phyloP scores from a whole-genome alignment of 2,797 vertebrate species.

The Vespertilio murinus region DNA sequence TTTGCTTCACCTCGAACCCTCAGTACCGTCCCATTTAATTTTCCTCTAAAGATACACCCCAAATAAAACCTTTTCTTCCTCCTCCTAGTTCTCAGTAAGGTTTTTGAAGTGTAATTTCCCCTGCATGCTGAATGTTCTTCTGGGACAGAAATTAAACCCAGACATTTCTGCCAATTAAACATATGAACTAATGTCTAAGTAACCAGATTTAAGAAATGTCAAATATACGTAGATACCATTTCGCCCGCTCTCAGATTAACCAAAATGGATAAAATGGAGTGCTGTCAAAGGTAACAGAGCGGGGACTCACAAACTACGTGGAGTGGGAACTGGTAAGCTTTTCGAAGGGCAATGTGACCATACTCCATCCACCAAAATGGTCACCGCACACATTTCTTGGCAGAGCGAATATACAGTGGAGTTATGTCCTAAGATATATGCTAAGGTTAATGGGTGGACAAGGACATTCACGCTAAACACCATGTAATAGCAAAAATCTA shows the following conservation, averaged over 20 bases:
- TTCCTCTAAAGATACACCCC: not conserved
- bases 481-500: not conserved
- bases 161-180: not conserved
- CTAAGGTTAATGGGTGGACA: not conserved
- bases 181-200: conserved; percentile 1
- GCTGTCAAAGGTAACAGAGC: not conserved
- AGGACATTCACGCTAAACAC: not conserved
- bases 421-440: not conserved
- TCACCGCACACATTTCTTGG: not conserved
- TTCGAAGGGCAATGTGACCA: not conserved
- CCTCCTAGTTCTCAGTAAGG: not conserved
- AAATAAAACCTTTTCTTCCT: not conserved
- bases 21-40: not conserved
- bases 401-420: not conserved
- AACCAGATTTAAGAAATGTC: not conserved
- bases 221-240: not conserved
- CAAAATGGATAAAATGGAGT: not conserved
- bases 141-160: conserved; percentile 13
- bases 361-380: not conserved
- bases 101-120: conserved; percentile 25
- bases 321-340: not conserved
- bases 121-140: not conserved
- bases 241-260: not conserved
- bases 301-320: not conserved
- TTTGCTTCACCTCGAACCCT: conserved; percentile 33